A percentile compares a stretch with the other conserved stretches of the same genome.
phyloP scores from a whole-genome alignment of 2,888 invertebrate species.

The Drosophila putrida region DNA sequence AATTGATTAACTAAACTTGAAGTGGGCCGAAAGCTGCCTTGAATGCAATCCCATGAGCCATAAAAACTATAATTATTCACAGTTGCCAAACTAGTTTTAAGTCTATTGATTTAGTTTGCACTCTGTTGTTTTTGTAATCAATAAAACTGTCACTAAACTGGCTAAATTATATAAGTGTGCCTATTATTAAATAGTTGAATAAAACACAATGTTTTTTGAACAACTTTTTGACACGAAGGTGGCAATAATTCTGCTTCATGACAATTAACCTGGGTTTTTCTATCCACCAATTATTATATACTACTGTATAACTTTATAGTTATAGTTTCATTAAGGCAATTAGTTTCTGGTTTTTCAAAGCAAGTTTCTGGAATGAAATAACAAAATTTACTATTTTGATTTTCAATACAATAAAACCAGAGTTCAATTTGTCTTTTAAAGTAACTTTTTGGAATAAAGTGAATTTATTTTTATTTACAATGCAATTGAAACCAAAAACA shows the following conservation, averaged over 20 bases:
- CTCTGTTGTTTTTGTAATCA: slow-evolving; percentile 9
- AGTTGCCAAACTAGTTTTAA: slow-evolving; percentile 40
- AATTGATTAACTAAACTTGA: slow-evolving; percentile 18
- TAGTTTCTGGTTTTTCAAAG: not conserved
- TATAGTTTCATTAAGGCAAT: not conserved
- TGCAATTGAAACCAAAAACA: too few species aligned
- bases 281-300: not conserved
- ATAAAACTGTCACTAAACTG: slow-evolving; percentile 16
- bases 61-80: slow-evolving; percentile 27
- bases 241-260: not conserved
- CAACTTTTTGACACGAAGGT: slow-evolving; percentile 3
- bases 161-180: not conserved
- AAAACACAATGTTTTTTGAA: not conserved
- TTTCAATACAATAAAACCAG: too few species aligned
- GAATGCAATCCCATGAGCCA: slow-evolving; percentile 11
- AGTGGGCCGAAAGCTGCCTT: slow-evolving; percentile 23
- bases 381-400: too few species aligned
- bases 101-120: slow-evolving; percentile 1
- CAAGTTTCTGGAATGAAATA: too few species aligned
- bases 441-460: too few species aligned
- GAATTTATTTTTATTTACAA: too few species aligned
- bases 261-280: slow-evolving; percentile 2
- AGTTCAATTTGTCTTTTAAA: too few species aligned
- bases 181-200: not conserved
- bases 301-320: not conserved